Evolutionary conservation across 2,888 invertebrate genomes (phyloP), one percentile per base, ranked within the genome.

Genomic region (Nomada ruficornis): DNA sequence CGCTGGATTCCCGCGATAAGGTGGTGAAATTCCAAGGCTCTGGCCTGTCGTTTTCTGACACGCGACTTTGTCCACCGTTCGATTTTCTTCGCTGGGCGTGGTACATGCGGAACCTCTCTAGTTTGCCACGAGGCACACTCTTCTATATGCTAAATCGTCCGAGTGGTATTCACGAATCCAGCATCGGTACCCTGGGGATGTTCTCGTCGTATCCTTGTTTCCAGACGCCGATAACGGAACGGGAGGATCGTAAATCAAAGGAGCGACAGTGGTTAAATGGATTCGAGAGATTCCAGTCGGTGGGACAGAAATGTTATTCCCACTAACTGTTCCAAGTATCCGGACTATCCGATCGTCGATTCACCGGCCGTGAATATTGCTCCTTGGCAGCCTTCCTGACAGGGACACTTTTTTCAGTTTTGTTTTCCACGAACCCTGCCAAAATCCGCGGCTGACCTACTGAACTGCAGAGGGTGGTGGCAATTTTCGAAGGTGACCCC

Each of bases 351-450:
- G 63, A 77, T 76, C 81, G 76, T 73, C 77, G 77, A 86, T 77
- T 80, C 82, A 42, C 20, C 69, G 71, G 60, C 74, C 68, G 47
- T 85, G 76, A 75, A 81, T 83, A 80, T 73, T 62, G 78, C 36
- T 75, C 78, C 81, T 86, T 86, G 87, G 85, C 86, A 87, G 74
- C 63, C 23, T 62, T 79, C 76, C 85, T 75, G 74, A 68, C 77
- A 59, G 65, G 36, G 64, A 70, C 72, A 57, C 57, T 57, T 80
- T 84, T 80, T 87, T 80, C 65, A 29, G 59, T 52, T 76, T 52
- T 77, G 10, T 65, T 71, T 55, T 59, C 29, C 76, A 20, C 67
- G 42, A 0, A n/a, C 47, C 29, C 64, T 69, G 86, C 86, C 87
- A 84, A 84, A 36, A 75, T 67, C 74, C 42, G 29, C 63, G 59